These are phyloP conservation scores for Anableps anableps DNA, from an alignment of 2,797 vertebrate genomes.

Conservation along the genomic window DNA sequence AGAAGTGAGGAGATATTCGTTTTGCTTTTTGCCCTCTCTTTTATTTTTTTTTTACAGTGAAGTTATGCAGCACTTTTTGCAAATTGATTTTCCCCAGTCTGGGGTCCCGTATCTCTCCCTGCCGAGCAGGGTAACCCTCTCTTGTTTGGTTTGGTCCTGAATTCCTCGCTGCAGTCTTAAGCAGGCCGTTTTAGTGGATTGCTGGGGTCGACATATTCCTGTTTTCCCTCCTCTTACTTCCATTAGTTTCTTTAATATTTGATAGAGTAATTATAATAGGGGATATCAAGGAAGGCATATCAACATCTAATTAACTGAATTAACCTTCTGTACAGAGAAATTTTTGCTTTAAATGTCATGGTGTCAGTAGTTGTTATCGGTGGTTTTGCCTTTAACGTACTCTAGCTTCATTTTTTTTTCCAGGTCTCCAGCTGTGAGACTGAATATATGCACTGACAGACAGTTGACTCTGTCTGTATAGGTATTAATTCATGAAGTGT, in stretches of 20 bases:
- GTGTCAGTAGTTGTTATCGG: constrained; percentile 57
- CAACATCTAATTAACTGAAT: constrained; percentile 49
- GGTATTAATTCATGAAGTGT: constrained; percentile 52
- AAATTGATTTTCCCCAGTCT: constrained; percentile 38
- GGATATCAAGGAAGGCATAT: constrained; percentile 44
- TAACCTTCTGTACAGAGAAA: constrained; percentile 76
- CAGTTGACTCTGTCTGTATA: constrained; percentile 50
- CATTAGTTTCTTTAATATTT: constrained; percentile 42
- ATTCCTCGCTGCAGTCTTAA: constrained; percentile 35
- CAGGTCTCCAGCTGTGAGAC: constrained; percentile 58
- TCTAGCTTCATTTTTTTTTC: constrained; percentile 48
- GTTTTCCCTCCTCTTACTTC: constrained; percentile 2
- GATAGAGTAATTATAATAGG: constrained; percentile 34
- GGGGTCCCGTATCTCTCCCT: constrained; percentile 65
- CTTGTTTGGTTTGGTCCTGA: constrained; percentile 35
- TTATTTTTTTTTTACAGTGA: constrained; percentile 47
- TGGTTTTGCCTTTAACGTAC: constrained; percentile 50
- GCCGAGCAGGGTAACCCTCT: constrained; percentile 65
- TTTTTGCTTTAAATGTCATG: constrained; percentile 71
- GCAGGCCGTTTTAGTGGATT: constrained; percentile 6
- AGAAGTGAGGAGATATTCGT: constrained; percentile 79
- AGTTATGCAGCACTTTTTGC: constrained; percentile 63
- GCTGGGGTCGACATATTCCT: neutral
- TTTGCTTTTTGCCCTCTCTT: constrained; percentile 42
- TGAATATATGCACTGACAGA: constrained; percentile 74